Evolutionary conservation across 2,888 invertebrate species (phyloP).

Genomic region (Pollenia angustigena): DNA sequence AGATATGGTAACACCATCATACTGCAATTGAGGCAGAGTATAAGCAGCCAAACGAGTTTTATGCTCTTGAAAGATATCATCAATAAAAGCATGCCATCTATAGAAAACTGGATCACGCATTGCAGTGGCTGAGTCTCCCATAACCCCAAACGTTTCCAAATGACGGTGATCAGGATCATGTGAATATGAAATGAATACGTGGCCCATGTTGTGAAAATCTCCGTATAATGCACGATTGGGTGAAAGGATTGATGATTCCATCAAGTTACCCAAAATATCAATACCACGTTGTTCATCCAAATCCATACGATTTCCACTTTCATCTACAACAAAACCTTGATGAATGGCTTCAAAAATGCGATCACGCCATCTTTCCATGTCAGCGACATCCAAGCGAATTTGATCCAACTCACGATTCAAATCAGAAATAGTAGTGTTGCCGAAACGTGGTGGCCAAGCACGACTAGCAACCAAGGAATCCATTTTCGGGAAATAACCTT

Average conservation of each 20-base stretch:
- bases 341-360: constrained; percentile 90
- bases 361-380: constrained; percentile 90
- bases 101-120: constrained; percentile 95
- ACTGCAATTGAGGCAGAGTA: constrained; percentile 81
- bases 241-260: constrained; percentile 90
- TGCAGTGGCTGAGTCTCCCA: constrained; percentile 93
- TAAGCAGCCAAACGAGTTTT: constrained; percentile 90
- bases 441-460: constrained; percentile 90
- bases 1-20: constrained; percentile 86
- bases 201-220: constrained; percentile 92
- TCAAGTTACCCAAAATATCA: constrained; percentile 91
- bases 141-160: constrained; percentile 91
- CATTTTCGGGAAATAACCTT: constrained; percentile 93
- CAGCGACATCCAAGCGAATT: constrained; percentile 86
- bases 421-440: constrained; percentile 86
- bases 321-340: constrained; percentile 74
- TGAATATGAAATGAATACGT: constrained; percentile 90
- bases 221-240: constrained; percentile 90
- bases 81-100: constrained; percentile 92
- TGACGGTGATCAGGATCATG: constrained; percentile 91
- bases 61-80: constrained; percentile 90
- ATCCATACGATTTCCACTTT: constrained; percentile 85
- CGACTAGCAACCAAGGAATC: constrained; percentile 91
- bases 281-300: constrained; percentile 90
- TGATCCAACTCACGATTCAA: constrained; percentile 88